A percentile compares a stretch with the other conserved stretches of the same genome.
Conservation (phyloP, 1,140 invertebrate species). For the Leptonema lineaticorne region DNA sequence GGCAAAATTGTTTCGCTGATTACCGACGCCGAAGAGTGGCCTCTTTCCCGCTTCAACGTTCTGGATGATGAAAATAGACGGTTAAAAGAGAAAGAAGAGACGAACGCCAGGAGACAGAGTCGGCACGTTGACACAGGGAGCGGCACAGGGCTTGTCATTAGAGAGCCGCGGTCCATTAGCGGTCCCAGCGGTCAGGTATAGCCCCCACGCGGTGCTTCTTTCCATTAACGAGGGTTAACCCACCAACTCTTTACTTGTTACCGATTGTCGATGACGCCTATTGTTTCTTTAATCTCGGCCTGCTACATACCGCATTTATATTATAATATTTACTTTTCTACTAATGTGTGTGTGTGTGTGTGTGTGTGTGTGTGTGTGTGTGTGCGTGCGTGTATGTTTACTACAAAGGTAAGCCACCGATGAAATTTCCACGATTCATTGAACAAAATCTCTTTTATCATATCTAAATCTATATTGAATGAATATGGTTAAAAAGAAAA, state of each 20-base stretch:
- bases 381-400: neutral
- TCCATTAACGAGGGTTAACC: conserved; percentile 26
- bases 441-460: too few species aligned
- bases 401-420: neutral
- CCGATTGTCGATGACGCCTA: neutral
- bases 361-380: neutral
- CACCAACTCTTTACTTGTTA: conserved; percentile 9
- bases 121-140: conserved; percentile 18
- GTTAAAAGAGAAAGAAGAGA: neutral
- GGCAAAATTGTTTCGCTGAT: neutral
- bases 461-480: too few species aligned
- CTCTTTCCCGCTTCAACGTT: too few species aligned
- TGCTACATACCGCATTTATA: neutral
- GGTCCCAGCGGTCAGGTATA: conserved; percentile 22
- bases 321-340: neutral
- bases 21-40: too few species aligned
- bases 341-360: neutral
- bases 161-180: conserved; percentile 29
- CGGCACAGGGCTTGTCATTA: conserved; percentile 30
- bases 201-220: conserved; percentile 31
- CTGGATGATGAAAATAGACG: neutral
- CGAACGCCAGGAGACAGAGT: too few species aligned
- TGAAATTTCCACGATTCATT: too few species aligned
- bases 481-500: too few species aligned
- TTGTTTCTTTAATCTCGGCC: conserved; percentile 11